Evolutionary conservation across 35 echinoderm and acorn worm genomes (phyloP).

Genomic region (Eucidaris tribuloides): DNA sequence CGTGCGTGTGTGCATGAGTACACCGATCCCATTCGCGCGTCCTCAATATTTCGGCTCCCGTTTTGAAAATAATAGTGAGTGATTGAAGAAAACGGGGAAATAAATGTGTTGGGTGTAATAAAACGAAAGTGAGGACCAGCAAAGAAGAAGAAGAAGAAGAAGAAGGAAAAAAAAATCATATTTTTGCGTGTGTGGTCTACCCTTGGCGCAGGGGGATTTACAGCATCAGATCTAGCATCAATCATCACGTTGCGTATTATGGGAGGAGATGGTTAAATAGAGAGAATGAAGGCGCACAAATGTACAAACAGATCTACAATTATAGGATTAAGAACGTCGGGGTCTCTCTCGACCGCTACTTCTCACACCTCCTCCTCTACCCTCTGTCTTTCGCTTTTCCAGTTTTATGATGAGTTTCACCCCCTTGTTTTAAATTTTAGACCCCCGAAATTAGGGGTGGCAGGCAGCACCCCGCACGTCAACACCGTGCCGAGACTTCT

Average conservation of each 20-base stretch:
- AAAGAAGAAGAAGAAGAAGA: conserved; percentile 8
- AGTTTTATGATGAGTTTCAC: not conserved
- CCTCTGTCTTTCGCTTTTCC: not conserved
- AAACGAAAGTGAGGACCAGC: too few species aligned
- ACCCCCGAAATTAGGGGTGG: conserved; percentile 29
- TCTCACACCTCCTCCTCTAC: not conserved
- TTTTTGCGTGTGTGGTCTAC: conserved; percentile 10
- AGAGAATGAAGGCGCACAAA: conserved; percentile 17
- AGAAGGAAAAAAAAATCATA: conserved; percentile 8
- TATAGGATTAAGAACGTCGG: conserved; percentile 33
- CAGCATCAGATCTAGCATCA: not conserved
- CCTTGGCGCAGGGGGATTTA: conserved; percentile 6
- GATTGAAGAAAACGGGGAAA: too few species aligned
- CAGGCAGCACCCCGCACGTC: conserved; percentile 17
- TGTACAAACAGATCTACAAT: conserved; percentile 31
- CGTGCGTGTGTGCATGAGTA: too few species aligned
- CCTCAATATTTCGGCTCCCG: too few species aligned
- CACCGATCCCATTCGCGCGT: too few species aligned
- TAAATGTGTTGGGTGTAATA: too few species aligned
- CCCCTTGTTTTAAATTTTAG: conserved; percentile 21
- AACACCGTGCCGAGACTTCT: conserved; percentile 29
- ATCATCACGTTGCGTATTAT: not conserved
- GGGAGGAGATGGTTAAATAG: conserved; percentile 26
- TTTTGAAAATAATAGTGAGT: too few species aligned
- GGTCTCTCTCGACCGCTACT: not conserved